A percentile compares a stretch with the other conserved stretches of the same genome.
phyloP scores from a whole-genome alignment of 2,113 vertebrate species.

The Pycnonotus jocosus region DNA sequence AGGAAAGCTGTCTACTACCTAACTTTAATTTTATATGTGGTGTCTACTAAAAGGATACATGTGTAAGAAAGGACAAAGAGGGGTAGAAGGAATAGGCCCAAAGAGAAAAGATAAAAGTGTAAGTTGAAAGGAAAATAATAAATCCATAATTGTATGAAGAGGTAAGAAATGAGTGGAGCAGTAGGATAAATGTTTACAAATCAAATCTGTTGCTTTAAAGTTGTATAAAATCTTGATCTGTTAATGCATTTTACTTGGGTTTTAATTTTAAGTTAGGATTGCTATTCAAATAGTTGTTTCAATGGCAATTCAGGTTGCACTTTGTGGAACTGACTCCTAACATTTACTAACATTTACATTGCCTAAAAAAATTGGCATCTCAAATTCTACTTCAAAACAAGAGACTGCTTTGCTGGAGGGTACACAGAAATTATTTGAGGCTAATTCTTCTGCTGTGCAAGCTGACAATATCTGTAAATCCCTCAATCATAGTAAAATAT shows the following conservation, averaged over 20 bases:
- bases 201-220: not conserved
- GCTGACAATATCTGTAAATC: not conserved
- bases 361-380: not conserved
- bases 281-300: not conserved
- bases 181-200: not conserved
- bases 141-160: not conserved
- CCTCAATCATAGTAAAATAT: not conserved
- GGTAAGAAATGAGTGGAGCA: not conserved
- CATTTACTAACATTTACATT: not conserved
- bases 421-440: not conserved
- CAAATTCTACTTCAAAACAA: conserved; percentile 13
- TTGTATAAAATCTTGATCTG: not conserved
- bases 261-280: not conserved
- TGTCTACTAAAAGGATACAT: not conserved
- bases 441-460: not conserved
- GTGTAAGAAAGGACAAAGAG: not conserved
- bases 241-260: not conserved
- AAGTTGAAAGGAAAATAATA: not conserved
- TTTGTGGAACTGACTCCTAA: not conserved
- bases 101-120: not conserved
- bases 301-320: not conserved
- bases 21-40: not conserved
- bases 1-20: not conserved
- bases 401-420: not conserved
- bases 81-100: not conserved